Percentiles rank a stretch among this genome's conserved stretches.
phyloP scores from a whole-genome alignment of 92 coral and sea anemone species.

The Desmophyllum pertusum region DNA sequence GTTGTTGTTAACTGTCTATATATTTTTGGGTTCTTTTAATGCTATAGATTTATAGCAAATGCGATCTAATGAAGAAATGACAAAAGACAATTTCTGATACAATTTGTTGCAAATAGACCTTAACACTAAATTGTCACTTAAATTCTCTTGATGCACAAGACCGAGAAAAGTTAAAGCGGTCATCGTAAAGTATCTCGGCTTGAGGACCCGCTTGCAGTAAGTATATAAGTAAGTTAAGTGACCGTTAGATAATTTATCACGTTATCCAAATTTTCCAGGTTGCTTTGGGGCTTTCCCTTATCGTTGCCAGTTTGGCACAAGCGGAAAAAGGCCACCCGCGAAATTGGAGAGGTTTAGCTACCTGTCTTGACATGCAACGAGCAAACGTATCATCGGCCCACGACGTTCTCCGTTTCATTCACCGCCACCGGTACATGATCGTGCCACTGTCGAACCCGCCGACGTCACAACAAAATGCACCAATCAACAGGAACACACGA shows the following conservation, averaged over 20 bases:
- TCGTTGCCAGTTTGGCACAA: not conserved
- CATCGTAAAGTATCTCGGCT: too few relatives aligned
- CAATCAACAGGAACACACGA: not conserved
- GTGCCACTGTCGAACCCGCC: slow-evolving; percentile 30
- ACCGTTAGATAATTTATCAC: not conserved
- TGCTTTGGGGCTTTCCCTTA: not conserved
- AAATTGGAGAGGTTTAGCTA: not conserved
- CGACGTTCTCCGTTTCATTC: slow-evolving; percentile 25
- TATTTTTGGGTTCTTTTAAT: too few relatives aligned
- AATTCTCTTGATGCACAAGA: too few relatives aligned
- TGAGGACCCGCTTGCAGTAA: not conserved
- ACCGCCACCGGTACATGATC: slow-evolving; percentile 10
- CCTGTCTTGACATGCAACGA: not conserved
- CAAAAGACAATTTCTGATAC: too few relatives aligned
- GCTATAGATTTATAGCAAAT: too few relatives aligned
- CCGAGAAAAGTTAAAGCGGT: too few relatives aligned
- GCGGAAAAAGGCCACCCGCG: not conserved
- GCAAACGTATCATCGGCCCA: not conserved
- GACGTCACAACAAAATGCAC: not conserved
- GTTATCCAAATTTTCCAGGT: not conserved
- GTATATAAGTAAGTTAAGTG: too few relatives aligned
- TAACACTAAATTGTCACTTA: too few relatives aligned
- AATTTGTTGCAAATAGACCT: too few relatives aligned
- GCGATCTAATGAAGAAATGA: too few relatives aligned
- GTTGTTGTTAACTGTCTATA: too few relatives aligned